These are phyloP conservation scores for Aspidiotus destructor DNA, from an alignment of 2,888 invertebrate species.

Conservation along the genomic window DNA sequence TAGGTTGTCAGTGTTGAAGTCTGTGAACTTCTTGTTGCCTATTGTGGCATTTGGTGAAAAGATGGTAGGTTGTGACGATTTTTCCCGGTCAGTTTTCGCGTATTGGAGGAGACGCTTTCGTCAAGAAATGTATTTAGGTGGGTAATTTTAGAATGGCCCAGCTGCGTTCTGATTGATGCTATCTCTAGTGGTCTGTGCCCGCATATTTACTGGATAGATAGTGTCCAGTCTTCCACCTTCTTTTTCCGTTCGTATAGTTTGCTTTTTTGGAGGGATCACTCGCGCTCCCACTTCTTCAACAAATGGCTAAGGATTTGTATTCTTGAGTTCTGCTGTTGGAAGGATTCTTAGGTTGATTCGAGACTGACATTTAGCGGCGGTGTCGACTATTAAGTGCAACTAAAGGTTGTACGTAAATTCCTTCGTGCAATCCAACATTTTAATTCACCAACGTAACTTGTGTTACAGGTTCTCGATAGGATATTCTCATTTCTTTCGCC, in stretches of 20 bases:
- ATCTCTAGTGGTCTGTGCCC: not conserved
- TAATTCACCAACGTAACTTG: no score
- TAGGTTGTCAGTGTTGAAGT: not conserved
- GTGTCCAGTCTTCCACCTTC: not conserved
- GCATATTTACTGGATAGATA: not conserved
- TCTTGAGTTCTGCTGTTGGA: no score
- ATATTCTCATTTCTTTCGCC: no score
- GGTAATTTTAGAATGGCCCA: not conserved
- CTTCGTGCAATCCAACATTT: no score
- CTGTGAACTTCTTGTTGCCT: not conserved
- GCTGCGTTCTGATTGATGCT: not conserved
- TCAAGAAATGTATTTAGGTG: not conserved
- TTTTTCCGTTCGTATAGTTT: not conserved
- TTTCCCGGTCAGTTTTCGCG: not conserved
- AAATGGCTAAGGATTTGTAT: no score
- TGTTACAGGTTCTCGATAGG: no score
- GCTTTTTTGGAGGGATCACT: no score
- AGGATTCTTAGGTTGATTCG: no score
- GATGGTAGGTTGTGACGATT: not conserved
- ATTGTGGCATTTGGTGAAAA: not conserved
- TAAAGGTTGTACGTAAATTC: no score
- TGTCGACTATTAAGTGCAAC: no score
- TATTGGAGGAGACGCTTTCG: not conserved
- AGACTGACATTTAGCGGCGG: no score
- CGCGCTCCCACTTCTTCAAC: no score